A percentile compares a stretch with the other conserved stretches of the same genome.
These are phyloP conservation scores for Mus pahari DNA, from an alignment of 2,113 vertebrate species.

Conservation along the genomic window DNA sequence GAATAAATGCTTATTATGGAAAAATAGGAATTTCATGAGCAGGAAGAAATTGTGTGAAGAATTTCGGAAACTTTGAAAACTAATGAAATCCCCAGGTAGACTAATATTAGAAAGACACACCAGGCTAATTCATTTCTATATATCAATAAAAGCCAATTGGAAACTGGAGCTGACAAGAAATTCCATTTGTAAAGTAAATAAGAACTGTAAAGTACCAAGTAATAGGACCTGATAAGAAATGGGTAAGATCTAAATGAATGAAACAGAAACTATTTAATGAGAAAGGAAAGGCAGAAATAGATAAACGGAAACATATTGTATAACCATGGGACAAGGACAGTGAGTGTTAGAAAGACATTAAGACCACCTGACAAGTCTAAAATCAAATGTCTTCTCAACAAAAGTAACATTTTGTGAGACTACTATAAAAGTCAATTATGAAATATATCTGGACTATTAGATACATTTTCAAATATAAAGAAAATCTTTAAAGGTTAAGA, in stretches of 20 bases:
- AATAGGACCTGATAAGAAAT: slow-evolving; percentile 56
- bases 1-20: background rate
- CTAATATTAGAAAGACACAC: background rate
- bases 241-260: slow-evolving; percentile 51
- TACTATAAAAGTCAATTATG: slow-evolving; percentile 39
- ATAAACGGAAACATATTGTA: background rate
- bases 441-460: background rate
- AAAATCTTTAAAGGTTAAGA: slow-evolving; percentile 36
- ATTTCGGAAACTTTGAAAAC: slow-evolving; percentile 31
- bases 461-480: slow-evolving; percentile 19
- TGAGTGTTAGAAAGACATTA: slow-evolving; percentile 58
- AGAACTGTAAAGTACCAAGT: slow-evolving; percentile 49
- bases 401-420: slow-evolving; percentile 15
- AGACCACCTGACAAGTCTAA: slow-evolving; percentile 14
- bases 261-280: slow-evolving; percentile 44
- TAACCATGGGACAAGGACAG: slow-evolving; percentile 9
- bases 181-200: slow-evolving; percentile 54
- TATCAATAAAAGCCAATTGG: slow-evolving; percentile 22
- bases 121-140: background rate
- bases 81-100: background rate
- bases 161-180: slow-evolving; percentile 52
- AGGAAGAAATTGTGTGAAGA: background rate
- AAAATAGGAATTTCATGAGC: background rate
- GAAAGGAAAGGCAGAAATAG: slow-evolving; percentile 32
- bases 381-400: slow-evolving; percentile 50